Evolutionary conservation across 2,888 invertebrate species (phyloP).

Genomic region (Xestia c-nigrum): DNA sequence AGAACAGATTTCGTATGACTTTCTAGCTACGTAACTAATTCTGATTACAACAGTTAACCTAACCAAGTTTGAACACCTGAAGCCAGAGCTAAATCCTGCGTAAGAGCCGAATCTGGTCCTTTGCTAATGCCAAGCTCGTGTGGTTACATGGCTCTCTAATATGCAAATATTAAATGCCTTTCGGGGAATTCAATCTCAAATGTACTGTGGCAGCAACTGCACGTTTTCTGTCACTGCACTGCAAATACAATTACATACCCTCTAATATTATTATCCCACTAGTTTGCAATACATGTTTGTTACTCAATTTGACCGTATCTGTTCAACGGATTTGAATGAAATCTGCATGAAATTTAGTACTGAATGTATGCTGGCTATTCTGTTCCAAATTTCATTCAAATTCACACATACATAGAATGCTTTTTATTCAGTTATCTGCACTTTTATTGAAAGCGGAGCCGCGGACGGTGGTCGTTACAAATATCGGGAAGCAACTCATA

Average conservation of each 20-base stretch:
- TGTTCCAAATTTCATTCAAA: slow-evolving; percentile 20
- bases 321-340: slow-evolving; percentile 51
- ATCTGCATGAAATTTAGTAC: slow-evolving; percentile 44
- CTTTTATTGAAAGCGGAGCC: neutral
- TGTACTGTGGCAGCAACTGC: slow-evolving; percentile 17
- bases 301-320: slow-evolving; percentile 48
- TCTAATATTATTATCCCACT: slow-evolving; percentile 37
- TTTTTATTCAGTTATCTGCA: slow-evolving; percentile 35
- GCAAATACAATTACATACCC: slow-evolving; percentile 36
- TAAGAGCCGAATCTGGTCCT: slow-evolving; percentile 27
- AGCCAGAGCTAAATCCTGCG: neutral
- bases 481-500: neutral
- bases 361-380: slow-evolving; percentile 39
- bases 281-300: slow-evolving; percentile 43
- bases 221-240: slow-evolving; percentile 39
- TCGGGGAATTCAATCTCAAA: slow-evolving; percentile 51
- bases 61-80: slow-evolving; percentile 16
- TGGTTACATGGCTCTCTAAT: slow-evolving; percentile 16
- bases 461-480: neutral
- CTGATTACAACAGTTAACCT: slow-evolving; percentile 6
- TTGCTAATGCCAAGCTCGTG: slow-evolving; percentile 25
- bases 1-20: neutral
- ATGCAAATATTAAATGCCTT: slow-evolving; percentile 35
- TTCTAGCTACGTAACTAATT: neutral
- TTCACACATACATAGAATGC: neutral